Conservation (phyloP, 2,888 invertebrate genomes). For the Drosophila anceps region DNA sequence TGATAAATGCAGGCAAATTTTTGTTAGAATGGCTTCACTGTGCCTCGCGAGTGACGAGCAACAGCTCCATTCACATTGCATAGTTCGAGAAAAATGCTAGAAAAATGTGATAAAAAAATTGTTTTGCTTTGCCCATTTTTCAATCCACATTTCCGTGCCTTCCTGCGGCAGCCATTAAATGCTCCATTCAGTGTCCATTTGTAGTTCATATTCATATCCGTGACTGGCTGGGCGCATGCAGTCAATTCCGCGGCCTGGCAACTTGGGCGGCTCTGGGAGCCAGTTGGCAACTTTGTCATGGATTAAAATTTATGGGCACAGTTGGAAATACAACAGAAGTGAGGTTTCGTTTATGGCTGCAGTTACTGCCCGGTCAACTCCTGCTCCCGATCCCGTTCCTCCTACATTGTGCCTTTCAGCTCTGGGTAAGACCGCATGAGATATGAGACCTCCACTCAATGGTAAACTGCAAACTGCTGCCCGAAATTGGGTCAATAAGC, state of each 20-base stretch:
- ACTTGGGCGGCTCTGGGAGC: constrained; percentile 60
- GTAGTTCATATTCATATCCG: constrained; percentile 66
- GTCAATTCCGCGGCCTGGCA: constrained; percentile 62
- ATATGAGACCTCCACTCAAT: constrained; percentile 45
- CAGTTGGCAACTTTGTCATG: constrained; percentile 73
- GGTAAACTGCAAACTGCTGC: constrained; percentile 38
- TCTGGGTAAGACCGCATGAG: constrained; percentile 13
- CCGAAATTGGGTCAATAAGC: constrained; percentile 72
- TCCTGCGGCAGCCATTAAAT: constrained; percentile 21
- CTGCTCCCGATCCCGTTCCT: background rate
- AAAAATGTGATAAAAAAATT: constrained; percentile 61
- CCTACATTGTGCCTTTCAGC: background rate
- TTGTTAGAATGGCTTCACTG: constrained; percentile 33
- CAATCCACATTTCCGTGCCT: constrained; percentile 18
- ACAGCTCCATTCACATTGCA: constrained; percentile 31
- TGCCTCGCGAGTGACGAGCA: constrained; percentile 21
- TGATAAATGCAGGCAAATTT: background rate
- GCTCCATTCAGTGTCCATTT: constrained; percentile 58
- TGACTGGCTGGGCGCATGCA: constrained; percentile 39
- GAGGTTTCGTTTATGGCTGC: constrained; percentile 40
- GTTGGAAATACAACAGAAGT: constrained; percentile 37
- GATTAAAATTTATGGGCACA: constrained; percentile 66
- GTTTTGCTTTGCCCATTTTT: constrained; percentile 43
- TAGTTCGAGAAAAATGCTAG: constrained; percentile 49
- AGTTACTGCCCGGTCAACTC: constrained; percentile 9